Evolutionary conservation across 2,888 invertebrate genomes (phyloP), one percentile per base, ranked within the genome.

Genomic region (Erynnis tages): DNA sequence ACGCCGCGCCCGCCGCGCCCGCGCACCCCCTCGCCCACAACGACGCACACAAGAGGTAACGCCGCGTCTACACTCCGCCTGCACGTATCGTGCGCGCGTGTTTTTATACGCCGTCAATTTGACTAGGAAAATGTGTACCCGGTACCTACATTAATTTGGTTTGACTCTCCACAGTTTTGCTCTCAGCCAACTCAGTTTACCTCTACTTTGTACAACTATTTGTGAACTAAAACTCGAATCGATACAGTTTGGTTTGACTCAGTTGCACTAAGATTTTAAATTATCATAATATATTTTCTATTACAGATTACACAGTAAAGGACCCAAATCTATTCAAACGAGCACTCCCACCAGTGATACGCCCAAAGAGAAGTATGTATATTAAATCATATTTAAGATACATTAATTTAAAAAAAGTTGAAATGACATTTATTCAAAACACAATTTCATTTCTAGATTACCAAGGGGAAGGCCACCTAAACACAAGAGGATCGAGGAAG

Each of bases 401-500:
- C n/a, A n/a, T n/a, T n/a, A n/a, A n/a, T n/a, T n/a, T n/a, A n/a
- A n/a, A n/a, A n/a, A n/a, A n/a, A n/a, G n/a, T n/a, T n/a, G n/a
- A n/a, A n/a, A n/a, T n/a, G 4, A 5, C 2, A 8, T 29, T 10
- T 2, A 11, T 13, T 1, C n/a, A 30, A 13, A 13, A 13, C 2
- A 30, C 13, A 17, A 2, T 16, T 47, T 44, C 37, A 67, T 62
- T 14, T 59, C 71, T 78, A 69, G 67, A 17, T 54, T 60, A 8
- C 61, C 72, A 1, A 71, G 86, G 45, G 86, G 86, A 0, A 73
- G 89, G 46, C 88, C 89, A 2, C 83, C 84, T 0, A 90, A 90
- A 60, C 86, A 85, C 57, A 88, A 85, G 75, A 67, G 81, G 27
- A 69, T 83, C 4, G 85, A 84, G 59, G 84, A 83, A 67, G 79